Base-by-base conservation (phyloP, 2,113 vertebrate species). In the Ophthalmolycus amberensis region DNA sequence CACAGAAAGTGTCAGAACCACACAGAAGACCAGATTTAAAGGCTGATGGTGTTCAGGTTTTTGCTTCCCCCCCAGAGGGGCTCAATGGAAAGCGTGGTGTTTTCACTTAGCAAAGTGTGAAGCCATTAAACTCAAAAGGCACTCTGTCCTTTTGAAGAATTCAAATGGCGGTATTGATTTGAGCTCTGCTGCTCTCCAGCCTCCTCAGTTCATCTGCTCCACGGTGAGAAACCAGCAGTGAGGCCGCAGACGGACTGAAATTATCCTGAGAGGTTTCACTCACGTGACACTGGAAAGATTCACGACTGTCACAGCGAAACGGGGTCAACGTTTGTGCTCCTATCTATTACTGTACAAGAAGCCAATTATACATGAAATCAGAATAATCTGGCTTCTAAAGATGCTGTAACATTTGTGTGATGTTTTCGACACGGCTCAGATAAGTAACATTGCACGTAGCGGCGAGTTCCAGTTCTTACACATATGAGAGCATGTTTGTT, bases 141-240 rank as follows among this genome's bases (percentile, higher is more conserved):
- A 52, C 79, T 86, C 65, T 8, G 20, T 32, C 68, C 77, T 87
- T 75, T 71, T 82, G 34, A 83, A 88, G 85, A 48, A 78, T 84
- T 73, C 22, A 88, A 89, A 85, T 77, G 85, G 37, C 40, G 63
- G 32, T 85, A 88, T 90, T 2, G 80, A 89, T 90, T 82, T 12
- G 12, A 46, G 38, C 68, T 38, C 5, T 7, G 73, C 52, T 3
- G 32, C 48, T 29, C 75, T 82, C 69, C 56, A 60, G 34, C 75
- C 66, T 62, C 27, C 67, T 83, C 63, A 11, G 29, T 82, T 74
- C 29, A 60, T 72, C 77, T 66, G 62, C 67, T 32, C 27, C 6
- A 69, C 32, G 22, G 44, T 54, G 56, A 80, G 63, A 75, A 56
- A 25, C 14, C 71, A 74, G 72, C 69, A 72, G 80, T 12, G 32